Conservation (phyloP, 2,797 vertebrate genomes). For the Capromys pilorides region DNA sequence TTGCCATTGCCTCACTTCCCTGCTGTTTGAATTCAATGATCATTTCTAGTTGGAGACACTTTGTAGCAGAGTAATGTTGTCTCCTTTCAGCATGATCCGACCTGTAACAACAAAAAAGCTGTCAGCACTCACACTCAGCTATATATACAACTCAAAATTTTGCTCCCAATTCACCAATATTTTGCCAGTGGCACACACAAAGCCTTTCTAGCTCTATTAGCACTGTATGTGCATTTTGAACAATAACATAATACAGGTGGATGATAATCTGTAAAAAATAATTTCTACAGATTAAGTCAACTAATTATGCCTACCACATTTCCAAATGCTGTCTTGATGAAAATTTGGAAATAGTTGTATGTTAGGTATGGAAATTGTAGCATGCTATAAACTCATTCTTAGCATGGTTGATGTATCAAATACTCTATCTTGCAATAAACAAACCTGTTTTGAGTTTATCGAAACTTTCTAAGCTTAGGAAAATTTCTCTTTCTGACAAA, state of each 20-base stretch:
- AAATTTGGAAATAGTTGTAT: neutral
- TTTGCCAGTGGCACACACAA: neutral
- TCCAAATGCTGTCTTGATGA: neutral
- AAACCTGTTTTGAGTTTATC: neutral
- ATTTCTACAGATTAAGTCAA: neutral
- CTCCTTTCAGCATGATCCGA: slow-evolving; percentile 90
- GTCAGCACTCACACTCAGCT: slow-evolving; percentile 54
- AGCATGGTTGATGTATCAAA: neutral
- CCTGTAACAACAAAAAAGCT: slow-evolving; percentile 81
- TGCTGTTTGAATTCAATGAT: neutral
- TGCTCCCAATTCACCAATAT: neutral
- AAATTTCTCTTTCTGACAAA: neutral
- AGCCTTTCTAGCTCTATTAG: neutral
- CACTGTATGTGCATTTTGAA: neutral
- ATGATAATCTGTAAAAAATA: neutral
- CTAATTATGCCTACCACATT: neutral
- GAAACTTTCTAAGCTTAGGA: slow-evolving; percentile 26
- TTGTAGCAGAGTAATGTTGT: slow-evolving; percentile 90
- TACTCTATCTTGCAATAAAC: neutral
- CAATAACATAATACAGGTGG: neutral
- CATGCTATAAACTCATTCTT: neutral
- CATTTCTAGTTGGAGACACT: slow-evolving; percentile 86
- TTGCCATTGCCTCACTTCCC: neutral
- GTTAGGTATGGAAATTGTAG: neutral
- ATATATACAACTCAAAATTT: neutral